Evolutionary conservation across 2,113 vertebrate genomes (phyloP).

Genomic region (Brachyhypopomus occidentalis): DNA sequence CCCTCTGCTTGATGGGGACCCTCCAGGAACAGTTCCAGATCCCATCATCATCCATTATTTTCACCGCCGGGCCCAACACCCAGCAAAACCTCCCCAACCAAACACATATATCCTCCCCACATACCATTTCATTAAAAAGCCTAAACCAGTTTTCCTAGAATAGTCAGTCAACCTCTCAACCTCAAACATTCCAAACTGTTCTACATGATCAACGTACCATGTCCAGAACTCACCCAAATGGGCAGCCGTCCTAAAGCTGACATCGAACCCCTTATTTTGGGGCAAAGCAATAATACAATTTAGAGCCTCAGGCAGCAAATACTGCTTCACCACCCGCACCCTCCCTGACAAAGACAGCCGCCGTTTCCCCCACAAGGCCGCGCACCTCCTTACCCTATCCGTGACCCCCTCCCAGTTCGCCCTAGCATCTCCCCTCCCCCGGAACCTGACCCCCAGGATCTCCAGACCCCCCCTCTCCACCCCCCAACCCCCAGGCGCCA

Average conservation of each 20-base stretch:
- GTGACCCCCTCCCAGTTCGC: too few species aligned
- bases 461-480: too few species aligned
- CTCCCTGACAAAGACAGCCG: too few species aligned
- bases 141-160: background rate
- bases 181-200: constrained; percentile 8
- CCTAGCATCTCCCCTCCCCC: too few species aligned
- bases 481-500: too few species aligned
- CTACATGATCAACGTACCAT: background rate
- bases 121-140: constrained; percentile 33
- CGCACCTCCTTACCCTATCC: too few species aligned
- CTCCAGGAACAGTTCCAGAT: background rate
- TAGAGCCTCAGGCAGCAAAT: background rate
- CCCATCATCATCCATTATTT: background rate
- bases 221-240: background rate
- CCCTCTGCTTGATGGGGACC: background rate
- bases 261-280: constrained; percentile 13
- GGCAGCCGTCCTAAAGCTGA: background rate
- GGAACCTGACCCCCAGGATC: too few species aligned
- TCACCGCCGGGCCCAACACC: background rate
- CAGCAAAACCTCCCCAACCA: background rate
- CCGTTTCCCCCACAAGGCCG: too few species aligned
- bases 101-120: background rate
- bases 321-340: too few species aligned
- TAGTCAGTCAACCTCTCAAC: background rate
- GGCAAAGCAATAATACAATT: background rate